A percentile compares a stretch with the other conserved stretches of the same genome.
These are phyloP conservation scores for Shargacucullia verbasci DNA, from an alignment of 2,888 invertebrate species.

Conservation along the genomic window DNA sequence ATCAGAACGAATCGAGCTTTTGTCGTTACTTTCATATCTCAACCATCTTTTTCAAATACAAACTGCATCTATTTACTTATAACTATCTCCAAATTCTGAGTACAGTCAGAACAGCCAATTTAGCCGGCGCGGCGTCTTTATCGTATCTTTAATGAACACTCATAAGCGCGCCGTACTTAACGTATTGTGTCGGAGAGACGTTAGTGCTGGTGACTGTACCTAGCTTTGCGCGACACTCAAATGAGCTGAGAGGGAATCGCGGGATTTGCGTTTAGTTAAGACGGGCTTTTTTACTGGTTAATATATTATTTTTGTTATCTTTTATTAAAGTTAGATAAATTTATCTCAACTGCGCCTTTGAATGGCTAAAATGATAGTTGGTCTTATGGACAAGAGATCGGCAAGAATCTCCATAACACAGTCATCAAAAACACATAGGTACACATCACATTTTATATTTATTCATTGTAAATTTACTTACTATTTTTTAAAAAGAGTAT, in stretches of 20 bases:
- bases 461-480: no score
- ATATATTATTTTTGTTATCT: no score
- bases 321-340: no score
- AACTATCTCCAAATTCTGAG: conserved; percentile 47
- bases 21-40: no score
- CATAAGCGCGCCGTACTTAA: conserved; percentile 84
- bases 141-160: conserved; percentile 89
- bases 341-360: no score
- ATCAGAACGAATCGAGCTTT: no score
- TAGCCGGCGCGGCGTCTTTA: conserved; percentile 82
- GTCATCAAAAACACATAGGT: no score
- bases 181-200: conserved; percentile 76
- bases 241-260: conserved; percentile 74
- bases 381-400: no score
- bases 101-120: conserved; percentile 77
- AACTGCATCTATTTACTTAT: conserved; percentile 41
- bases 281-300: conserved; percentile 45
- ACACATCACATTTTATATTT: no score
- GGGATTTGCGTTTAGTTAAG: conserved; percentile 76
- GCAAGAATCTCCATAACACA: no score
- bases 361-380: no score
- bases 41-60: conserved; percentile 13
- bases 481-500: no score
- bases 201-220: conserved; percentile 53
- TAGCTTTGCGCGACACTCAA: conserved; percentile 60